Conservation (phyloP, 2,797 vertebrate species). For the Pangasius mekongensis region DNA sequence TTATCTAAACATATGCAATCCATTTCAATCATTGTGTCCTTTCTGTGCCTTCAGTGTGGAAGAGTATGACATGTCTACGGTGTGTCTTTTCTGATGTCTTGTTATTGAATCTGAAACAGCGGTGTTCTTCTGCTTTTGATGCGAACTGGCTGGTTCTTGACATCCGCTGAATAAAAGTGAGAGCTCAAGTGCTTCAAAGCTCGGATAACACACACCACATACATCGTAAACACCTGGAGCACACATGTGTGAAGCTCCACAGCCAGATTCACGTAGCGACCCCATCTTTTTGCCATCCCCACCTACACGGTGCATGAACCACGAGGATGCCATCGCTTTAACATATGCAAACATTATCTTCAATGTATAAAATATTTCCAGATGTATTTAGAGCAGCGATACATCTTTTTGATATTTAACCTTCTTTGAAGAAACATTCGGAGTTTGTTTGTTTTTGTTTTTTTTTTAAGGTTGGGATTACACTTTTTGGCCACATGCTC, state of each 20-base stretch:
- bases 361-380: slow-evolving; percentile 9
- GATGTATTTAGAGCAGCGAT: slow-evolving; percentile 23
- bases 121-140: slow-evolving; percentile 4
- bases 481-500: slow-evolving; percentile 3
- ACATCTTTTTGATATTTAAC: neutral
- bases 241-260: slow-evolving; percentile 36
- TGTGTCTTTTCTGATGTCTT: slow-evolving; percentile 58
- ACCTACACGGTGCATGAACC: neutral
- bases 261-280: slow-evolving; percentile 16
- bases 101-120: slow-evolving; percentile 64
- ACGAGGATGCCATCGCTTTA: neutral
- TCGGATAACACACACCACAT: slow-evolving; percentile 20
- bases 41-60: neutral
- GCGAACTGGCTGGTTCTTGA: slow-evolving; percentile 11
- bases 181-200: slow-evolving; percentile 30
- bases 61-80: slow-evolving; percentile 37
- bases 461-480: neutral
- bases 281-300: slow-evolving; percentile 25
- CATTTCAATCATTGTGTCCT: slow-evolving; percentile 33
- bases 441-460: neutral
- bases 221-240: slow-evolving; percentile 40
- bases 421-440: neutral
- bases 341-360: slow-evolving; percentile 2
- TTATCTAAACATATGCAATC: slow-evolving; percentile 54
- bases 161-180: slow-evolving; percentile 42